Percentiles rank a stretch among this genome's conserved stretches.
These are phyloP conservation scores for Liodrosophila aerea DNA, from an alignment of 2,888 invertebrate genomes.

Conservation along the genomic window DNA sequence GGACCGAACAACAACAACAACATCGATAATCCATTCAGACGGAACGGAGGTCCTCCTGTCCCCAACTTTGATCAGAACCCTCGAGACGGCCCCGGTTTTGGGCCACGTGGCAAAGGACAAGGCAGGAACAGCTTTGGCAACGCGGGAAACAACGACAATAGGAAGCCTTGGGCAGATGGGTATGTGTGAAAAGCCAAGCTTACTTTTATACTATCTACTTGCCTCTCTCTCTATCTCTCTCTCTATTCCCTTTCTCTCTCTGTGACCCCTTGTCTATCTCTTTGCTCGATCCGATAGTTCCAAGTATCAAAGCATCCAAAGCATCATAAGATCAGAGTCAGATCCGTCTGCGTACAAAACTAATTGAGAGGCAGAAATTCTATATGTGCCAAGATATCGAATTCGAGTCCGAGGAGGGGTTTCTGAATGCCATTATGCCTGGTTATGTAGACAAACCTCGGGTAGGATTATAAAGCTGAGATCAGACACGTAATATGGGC, in stretches of 20 bases:
- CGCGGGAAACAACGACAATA: conserved; percentile 32
- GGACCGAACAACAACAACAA: conserved; percentile 29
- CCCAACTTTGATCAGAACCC: conserved; percentile 38
- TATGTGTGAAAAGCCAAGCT: conserved; percentile 52
- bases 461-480: too few species aligned
- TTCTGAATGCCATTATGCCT: too few species aligned
- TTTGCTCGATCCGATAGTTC: too few species aligned
- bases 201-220: not conserved
- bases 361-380: too few species aligned
- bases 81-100: conserved; percentile 27
- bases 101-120: conserved; percentile 20
- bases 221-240: not conserved
- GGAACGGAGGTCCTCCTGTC: conserved; percentile 43
- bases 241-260: not conserved
- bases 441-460: too few species aligned
- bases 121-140: conserved; percentile 30
- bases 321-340: not conserved
- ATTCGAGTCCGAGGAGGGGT: too few species aligned
- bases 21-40: conserved; percentile 71
- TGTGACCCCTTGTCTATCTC: too few species aligned
- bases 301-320: too few species aligned
- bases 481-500: too few species aligned
- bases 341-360: too few species aligned
- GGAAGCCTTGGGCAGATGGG: conserved; percentile 59
- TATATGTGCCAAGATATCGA: too few species aligned